A percentile compares a stretch with the other conserved stretches of the same genome.
phyloP scores from a whole-genome alignment of 2,113 vertebrate species.

The Neoarius graeffei region DNA sequence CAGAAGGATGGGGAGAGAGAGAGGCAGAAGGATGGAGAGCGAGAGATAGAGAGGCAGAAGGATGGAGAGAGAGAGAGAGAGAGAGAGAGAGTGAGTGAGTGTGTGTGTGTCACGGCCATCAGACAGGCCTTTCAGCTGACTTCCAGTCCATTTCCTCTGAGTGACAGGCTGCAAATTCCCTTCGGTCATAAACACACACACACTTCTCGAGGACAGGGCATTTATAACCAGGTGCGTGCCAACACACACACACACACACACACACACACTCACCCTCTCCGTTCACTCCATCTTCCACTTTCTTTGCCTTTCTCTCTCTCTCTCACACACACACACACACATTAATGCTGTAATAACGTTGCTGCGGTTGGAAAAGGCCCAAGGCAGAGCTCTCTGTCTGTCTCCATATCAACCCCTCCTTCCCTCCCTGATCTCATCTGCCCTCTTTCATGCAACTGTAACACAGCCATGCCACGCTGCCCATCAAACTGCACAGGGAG shows the following conservation, averaged over 20 bases:
- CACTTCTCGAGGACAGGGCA: not conserved
- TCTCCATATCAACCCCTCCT: slow-evolving; percentile 16
- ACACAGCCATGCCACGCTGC: not conserved
- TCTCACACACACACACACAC: not conserved
- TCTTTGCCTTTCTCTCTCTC: not conserved
- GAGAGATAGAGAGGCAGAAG: not conserved
- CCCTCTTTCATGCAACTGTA: not conserved
- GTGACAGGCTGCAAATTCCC: slow-evolving; percentile 47
- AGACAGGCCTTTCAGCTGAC: slow-evolving; percentile 31
- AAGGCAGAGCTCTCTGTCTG: not conserved
- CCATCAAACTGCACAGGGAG: not conserved
- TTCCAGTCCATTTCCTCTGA: slow-evolving; percentile 39
- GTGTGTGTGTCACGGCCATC: not conserved
- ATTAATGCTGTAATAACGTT: not conserved
- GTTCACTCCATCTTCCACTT: not conserved
- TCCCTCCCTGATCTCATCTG: slow-evolving; percentile 6
- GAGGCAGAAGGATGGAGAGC: not conserved
- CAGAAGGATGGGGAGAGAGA: not conserved
- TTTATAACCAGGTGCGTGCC: not conserved
- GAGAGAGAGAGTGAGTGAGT: not conserved
- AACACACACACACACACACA: slow-evolving; percentile 20
- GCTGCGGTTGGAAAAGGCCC: not conserved
- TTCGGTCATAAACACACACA: slow-evolving; percentile 30
- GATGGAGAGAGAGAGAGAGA: not conserved
- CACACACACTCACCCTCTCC: slow-evolving; percentile 3